These are phyloP conservation scores for Rhabditoides inermis DNA, from an alignment of 2,888 invertebrate species.

Conservation along the genomic window DNA sequence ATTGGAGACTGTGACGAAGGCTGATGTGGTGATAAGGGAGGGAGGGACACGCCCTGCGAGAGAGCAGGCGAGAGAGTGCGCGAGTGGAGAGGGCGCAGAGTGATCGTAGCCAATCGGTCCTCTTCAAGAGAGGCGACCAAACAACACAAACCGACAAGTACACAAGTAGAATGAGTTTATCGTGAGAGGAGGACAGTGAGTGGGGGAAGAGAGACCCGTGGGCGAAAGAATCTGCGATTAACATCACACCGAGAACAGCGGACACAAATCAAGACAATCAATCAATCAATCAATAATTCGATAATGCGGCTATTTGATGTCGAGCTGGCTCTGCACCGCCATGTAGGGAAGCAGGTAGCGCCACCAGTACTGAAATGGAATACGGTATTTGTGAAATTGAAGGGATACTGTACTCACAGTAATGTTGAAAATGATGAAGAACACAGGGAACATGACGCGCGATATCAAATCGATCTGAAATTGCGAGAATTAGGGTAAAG, in stretches of 20 bases:
- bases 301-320: too few species aligned
- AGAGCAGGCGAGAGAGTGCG: too few species aligned
- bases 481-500: too few species aligned
- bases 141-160: neutral
- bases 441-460: constrained; percentile 36
- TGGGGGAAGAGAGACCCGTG: too few species aligned
- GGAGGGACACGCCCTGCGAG: neutral
- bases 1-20: neutral
- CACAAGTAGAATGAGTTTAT: neutral
- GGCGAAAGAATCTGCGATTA: too few species aligned
- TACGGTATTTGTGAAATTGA: neutral
- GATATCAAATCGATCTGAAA: constrained; percentile 42
- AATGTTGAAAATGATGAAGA: constrained; percentile 41
- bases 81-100: too few species aligned
- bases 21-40: neutral
- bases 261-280: too few species aligned
- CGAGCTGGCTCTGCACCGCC: constrained; percentile 11
- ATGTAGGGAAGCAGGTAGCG: constrained; percentile 16
- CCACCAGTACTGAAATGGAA: constrained; percentile 20
- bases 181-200: neutral
- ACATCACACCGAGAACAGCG: too few species aligned
- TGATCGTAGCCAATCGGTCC: too few species aligned
- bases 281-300: too few species aligned
- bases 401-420: constrained; percentile 19
- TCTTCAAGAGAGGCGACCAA: neutral